Evolutionary conservation across 2,797 vertebrate genomes (phyloP).

Genomic region (Streptopelia turtur): DNA sequence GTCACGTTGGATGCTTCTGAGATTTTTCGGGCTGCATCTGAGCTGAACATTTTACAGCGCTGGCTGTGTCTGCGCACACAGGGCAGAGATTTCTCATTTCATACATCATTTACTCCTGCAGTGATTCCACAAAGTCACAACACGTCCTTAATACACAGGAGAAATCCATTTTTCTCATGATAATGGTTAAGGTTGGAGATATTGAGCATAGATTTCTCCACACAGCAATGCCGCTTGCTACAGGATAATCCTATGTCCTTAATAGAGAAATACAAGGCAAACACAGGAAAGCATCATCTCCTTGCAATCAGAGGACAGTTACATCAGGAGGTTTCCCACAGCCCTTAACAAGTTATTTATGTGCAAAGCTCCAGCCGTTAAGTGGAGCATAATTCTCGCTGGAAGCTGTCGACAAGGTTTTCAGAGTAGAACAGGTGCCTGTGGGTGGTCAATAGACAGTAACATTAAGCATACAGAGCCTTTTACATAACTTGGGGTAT

Average conservation of each 20-base stretch:
- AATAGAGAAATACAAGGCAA: not conserved
- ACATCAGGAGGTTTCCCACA: not conserved
- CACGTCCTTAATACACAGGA: conserved; percentile 43
- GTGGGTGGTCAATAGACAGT: not conserved
- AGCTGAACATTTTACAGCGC: not conserved
- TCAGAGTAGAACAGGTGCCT: not conserved
- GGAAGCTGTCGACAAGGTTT: not conserved
- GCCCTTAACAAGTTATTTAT: not conserved
- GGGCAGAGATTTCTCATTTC: conserved; percentile 78
- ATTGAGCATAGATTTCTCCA: not conserved
- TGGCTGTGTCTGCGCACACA: not conserved
- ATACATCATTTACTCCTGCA: conserved; percentile 77
- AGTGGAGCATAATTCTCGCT: not conserved
- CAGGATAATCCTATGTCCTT: not conserved
- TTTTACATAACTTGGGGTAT: not conserved
- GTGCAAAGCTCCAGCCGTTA: not conserved
- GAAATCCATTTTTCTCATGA: conserved; percentile 22
- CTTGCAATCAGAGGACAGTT: not conserved
- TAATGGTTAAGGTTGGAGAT: conserved; percentile 8
- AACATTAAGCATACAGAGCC: not conserved
- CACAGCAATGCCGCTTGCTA: not conserved
- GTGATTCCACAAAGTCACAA: conserved; percentile 69
- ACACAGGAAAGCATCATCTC: not conserved
- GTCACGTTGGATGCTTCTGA: not conserved
- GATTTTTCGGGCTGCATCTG: not conserved